These are phyloP conservation scores for Shinisaurus crocodilurus DNA, from an alignment of 2,113 vertebrate species.

Conservation along the genomic window DNA sequence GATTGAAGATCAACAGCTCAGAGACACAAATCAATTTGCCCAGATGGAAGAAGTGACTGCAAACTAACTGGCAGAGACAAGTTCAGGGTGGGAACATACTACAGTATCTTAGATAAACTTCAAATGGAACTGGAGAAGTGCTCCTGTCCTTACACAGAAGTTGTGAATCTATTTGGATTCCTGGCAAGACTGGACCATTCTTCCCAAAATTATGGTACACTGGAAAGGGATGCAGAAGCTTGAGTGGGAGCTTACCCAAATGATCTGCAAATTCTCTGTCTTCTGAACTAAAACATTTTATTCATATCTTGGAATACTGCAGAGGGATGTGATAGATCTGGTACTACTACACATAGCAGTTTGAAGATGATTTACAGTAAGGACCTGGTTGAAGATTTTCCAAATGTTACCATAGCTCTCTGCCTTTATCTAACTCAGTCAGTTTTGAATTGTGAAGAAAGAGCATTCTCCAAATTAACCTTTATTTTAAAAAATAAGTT, in stretches of 20 bases:
- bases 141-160: neutral
- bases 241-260: neutral
- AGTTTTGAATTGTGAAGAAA: too few relatives aligned
- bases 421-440: too few relatives aligned
- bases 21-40: slow-evolving; percentile 6
- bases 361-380: neutral
- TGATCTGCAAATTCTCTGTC: neutral
- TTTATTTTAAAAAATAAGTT: neutral
- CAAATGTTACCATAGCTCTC: neutral
- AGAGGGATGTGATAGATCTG: neutral
- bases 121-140: neutral
- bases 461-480: neutral
- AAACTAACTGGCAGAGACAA: neutral
- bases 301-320: neutral
- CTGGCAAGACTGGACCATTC: neutral
- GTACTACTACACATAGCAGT: neutral
- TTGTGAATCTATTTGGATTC: neutral
- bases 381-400: neutral
- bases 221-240: neutral
- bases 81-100: neutral
- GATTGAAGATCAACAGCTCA: neutral
- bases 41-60: neutral
- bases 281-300: neutral
- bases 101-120: neutral
- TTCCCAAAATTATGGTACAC: neutral